Evolutionary conservation across 2,113 vertebrate genomes (phyloP).

Genomic region (Amblyornis subalaris): DNA sequence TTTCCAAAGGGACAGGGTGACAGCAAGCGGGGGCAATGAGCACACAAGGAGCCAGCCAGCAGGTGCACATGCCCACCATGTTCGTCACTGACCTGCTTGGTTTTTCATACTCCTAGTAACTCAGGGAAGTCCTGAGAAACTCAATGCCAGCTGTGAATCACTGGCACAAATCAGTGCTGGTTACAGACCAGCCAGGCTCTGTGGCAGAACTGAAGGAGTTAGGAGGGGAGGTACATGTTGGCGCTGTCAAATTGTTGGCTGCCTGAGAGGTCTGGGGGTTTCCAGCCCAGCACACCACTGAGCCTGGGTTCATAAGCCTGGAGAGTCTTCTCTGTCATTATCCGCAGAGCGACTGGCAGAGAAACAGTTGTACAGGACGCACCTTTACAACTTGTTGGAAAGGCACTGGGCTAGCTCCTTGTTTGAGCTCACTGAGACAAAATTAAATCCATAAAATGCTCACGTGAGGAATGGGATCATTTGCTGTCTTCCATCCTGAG

Average conservation of each 20-base stretch:
- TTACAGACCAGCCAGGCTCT: background rate
- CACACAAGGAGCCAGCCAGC: background rate
- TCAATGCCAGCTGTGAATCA: background rate
- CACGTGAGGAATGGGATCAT: rapidly evolving
- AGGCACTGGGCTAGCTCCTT: background rate
- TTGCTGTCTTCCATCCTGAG: background rate
- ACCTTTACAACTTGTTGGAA: background rate
- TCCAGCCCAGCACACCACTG: background rate
- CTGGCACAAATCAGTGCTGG: rapidly evolving
- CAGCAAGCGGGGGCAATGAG: background rate
- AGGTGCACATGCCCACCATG: rapidly evolving
- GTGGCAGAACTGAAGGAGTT: rapidly evolving
- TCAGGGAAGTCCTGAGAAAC: background rate
- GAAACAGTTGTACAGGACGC: background rate
- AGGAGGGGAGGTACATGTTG: rapidly evolving
- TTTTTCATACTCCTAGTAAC: background rate
- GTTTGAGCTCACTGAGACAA: background rate
- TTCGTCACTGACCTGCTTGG: background rate
- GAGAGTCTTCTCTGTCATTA: background rate
- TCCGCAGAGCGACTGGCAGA: background rate
- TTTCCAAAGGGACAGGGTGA: background rate
- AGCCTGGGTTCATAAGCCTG: rapidly evolving
- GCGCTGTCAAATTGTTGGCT: background rate
- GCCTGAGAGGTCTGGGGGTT: background rate
- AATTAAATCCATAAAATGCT: background rate